A percentile compares a stretch with the other conserved stretches of the same genome.
Evolutionary conservation across 92 coral and sea anemone genomes (phyloP).

Genomic region (Zoanthus sansibaricus): DNA sequence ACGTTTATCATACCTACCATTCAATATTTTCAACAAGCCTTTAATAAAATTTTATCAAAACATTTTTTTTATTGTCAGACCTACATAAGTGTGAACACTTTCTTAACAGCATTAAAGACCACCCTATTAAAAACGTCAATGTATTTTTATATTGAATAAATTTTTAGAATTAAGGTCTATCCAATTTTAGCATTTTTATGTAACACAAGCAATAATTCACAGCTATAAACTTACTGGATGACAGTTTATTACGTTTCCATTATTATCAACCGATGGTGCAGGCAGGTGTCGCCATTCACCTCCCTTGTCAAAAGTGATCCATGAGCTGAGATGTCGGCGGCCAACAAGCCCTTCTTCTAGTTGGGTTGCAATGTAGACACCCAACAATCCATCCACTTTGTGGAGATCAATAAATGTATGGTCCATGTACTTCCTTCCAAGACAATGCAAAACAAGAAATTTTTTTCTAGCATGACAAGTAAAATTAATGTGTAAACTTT

Average conservation of each 20-base stretch:
- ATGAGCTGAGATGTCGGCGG: constrained; percentile 66
- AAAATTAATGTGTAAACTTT: not conserved
- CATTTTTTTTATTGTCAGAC: too few species aligned
- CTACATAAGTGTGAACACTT: too few species aligned
- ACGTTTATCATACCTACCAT: too few species aligned
- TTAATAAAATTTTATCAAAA: too few species aligned
- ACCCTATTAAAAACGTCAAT: too few species aligned
- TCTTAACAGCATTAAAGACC: too few species aligned
- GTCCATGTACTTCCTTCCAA: constrained; percentile 76
- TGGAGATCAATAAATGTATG: constrained; percentile 91
- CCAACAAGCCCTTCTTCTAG: constrained; percentile 76
- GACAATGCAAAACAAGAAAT: not conserved
- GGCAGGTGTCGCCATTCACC: constrained; percentile 75
- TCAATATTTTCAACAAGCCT: too few species aligned
- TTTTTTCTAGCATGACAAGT: not conserved
- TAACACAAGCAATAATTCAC: not conserved
- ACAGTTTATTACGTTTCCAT: constrained; percentile 75
- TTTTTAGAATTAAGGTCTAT: too few species aligned
- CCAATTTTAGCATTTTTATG: not conserved
- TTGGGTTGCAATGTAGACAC: constrained; percentile 95
- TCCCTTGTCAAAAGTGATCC: constrained; percentile 93
- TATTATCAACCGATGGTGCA: constrained; percentile 72
- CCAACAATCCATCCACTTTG: constrained; percentile 88
- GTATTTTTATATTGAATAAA: too few species aligned
- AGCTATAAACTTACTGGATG: constrained; percentile 59